Evolutionary conservation across 2,113 vertebrate species (phyloP).

Genomic region (Macroglossus sobrinus): DNA sequence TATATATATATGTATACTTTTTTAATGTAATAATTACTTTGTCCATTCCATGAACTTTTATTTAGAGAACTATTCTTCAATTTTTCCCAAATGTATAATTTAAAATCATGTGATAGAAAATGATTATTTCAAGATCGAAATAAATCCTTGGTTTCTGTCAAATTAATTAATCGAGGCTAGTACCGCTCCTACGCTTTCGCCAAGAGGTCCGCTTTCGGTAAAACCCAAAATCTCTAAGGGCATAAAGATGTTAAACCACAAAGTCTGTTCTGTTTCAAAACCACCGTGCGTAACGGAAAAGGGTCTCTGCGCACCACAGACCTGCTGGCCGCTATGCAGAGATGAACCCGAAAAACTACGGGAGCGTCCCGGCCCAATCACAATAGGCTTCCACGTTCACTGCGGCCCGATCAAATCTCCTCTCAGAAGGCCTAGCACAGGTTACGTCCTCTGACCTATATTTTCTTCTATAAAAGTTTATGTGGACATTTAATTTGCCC

Average conservation of each 20-base stretch:
- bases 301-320: fast-evolving
- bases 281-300: fast-evolving
- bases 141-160: neutral
- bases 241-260: neutral
- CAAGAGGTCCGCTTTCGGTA: neutral
- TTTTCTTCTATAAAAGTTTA: neutral
- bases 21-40: neutral
- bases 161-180: neutral
- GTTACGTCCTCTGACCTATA: neutral
- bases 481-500: neutral
- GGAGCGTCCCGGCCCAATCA: neutral
- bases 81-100: neutral
- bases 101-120: neutral
- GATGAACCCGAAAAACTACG: fast-evolving
- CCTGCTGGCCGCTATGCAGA: neutral
- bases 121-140: neutral
- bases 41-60: neutral
- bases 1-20: too few relatives aligned
- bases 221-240: neutral
- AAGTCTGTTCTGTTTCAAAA: neutral
- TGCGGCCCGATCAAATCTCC: neutral
- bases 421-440: neutral
- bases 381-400: neutral
- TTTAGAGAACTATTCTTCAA: neutral
- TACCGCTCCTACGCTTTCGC: neutral